phyloP scores from a whole-genome alignment of 2,797 vertebrate genomes.

The Hyperoplus immaculatus region DNA sequence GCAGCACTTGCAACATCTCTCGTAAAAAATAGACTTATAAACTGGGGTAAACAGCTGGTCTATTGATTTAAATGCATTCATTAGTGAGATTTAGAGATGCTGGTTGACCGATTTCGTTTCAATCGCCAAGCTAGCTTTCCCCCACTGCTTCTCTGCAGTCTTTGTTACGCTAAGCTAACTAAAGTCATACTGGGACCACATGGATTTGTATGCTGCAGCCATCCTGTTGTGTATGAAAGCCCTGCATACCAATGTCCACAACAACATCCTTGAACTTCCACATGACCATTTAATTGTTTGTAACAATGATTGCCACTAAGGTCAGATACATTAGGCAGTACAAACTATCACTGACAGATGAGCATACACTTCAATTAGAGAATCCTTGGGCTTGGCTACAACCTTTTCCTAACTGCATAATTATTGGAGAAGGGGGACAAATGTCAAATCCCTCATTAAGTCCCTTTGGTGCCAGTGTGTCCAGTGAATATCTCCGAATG shows the following conservation, averaged over 20 bases:
- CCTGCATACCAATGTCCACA: background rate
- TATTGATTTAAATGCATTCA: background rate
- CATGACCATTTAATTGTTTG: slow-evolving; percentile 5
- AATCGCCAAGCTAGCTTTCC: background rate
- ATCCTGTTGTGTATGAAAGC: background rate
- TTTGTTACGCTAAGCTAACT: background rate
- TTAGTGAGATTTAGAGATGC: background rate
- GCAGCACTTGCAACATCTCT: no score
- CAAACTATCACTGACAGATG: slow-evolving; percentile 39
- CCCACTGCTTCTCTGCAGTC: background rate
- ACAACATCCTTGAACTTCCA: slow-evolving; percentile 16
- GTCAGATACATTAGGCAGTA: slow-evolving; percentile 44
- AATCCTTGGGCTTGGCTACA: slow-evolving; percentile 47
- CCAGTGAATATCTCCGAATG: slow-evolving; percentile 66
- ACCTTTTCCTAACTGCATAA: slow-evolving; percentile 69
- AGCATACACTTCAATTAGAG: slow-evolving; percentile 47
- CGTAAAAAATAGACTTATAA: background rate
- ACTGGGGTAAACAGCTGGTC: background rate
- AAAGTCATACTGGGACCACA: background rate
- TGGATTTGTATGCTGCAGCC: background rate
- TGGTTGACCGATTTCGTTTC: background rate
- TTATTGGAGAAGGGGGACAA: slow-evolving; percentile 67
- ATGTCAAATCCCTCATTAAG: slow-evolving; percentile 75
- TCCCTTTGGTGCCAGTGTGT: slow-evolving; percentile 69
- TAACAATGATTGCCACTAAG: slow-evolving; percentile 23